Evolutionary conservation across 2,888 invertebrate species (phyloP), one percentile per base, ranked within the genome.

Genomic region (Cephus pulcher): DNA sequence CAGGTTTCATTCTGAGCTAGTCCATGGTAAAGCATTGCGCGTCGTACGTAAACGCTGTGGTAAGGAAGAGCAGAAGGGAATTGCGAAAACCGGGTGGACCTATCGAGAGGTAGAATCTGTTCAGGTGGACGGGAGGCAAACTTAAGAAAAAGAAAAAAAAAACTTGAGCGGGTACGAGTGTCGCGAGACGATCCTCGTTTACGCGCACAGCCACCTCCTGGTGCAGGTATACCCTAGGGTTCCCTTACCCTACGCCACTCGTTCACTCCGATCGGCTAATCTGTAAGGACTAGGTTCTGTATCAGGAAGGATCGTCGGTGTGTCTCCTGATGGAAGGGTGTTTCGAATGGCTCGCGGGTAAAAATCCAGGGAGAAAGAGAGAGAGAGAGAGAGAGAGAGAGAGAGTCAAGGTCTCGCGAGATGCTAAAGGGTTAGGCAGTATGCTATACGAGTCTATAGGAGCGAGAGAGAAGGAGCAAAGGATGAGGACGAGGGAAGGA

Each of bases 311-410:
- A 56, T 56, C 23, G 56, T 56, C 56, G 9, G 56, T 56, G 9
- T 56, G 56, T 56, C 23, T 23, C 56, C 56, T 23, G 23, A 23
- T 23, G 56, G 56, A 56, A 56, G 56, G 56, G 23, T 23, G 56
- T 6, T 23, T 23, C 56, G 56, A 56, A 56, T 56, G 56, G 56
- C 56, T 56, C 56, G 23, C 56, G 56, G 56, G 23, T 56, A 23
- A 56, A 56, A 56, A 23, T 56, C 56, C 56, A 56, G 73, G 33
- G 75, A 73, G 77, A 56, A 74, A 79, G 34, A 56, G 75, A 79
- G 34, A 77, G 30, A 75, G 75, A 75, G 71, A 32, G 37, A 32
- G 15, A 34, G 69, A 37, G 32, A 12, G 56, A 35, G 78, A 56
- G 78, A 69, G 56, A 76, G 68, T 70, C 33, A 68, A 75, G 75